A percentile compares a stretch with the other conserved stretches of the same genome.
Evolutionary conservation across 2,888 invertebrate species (phyloP).

Genomic region (Drosophila colorata): DNA sequence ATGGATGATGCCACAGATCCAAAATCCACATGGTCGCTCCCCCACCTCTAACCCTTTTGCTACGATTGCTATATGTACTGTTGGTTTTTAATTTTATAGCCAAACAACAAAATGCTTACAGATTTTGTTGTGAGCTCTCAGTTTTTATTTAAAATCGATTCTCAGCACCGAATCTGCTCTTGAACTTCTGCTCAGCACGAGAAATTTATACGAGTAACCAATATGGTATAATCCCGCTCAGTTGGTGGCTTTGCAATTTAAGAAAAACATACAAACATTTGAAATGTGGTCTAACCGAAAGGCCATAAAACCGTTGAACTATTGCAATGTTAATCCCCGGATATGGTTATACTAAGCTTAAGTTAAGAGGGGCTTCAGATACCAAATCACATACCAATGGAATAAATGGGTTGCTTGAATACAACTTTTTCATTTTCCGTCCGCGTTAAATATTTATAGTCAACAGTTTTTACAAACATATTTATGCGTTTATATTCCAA

Average conservation of each 20-base stretch:
- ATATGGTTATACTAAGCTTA: constrained; percentile 23
- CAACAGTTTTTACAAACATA: constrained; percentile 6
- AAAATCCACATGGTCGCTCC: constrained; percentile 20
- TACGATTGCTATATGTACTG: constrained; percentile 34
- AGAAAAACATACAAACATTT: constrained; percentile 32
- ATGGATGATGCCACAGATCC: constrained; percentile 29
- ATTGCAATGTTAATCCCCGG: constrained; percentile 39
- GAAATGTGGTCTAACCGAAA: constrained; percentile 27
- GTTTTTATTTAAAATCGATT: constrained; percentile 73
- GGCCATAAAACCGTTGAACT: constrained; percentile 52
- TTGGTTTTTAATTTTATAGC: constrained; percentile 78
- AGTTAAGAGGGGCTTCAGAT: neutral
- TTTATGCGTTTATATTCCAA: no score
- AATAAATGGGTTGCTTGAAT: constrained; percentile 11
- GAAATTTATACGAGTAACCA: constrained; percentile 6
- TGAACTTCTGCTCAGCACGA: constrained; percentile 43
- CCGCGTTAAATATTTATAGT: constrained; percentile 5
- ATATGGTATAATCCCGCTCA: constrained; percentile 41
- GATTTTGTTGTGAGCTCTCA: constrained; percentile 51
- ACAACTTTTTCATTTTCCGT: constrained; percentile 16
- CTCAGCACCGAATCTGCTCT: constrained; percentile 35
- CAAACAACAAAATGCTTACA: constrained; percentile 71
- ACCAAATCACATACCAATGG: constrained; percentile 14
- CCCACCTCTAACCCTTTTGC: neutral
- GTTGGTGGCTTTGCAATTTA: constrained; percentile 49